Conservation (phyloP, 2,888 invertebrate species). For the Drosophila macrospina region DNA sequence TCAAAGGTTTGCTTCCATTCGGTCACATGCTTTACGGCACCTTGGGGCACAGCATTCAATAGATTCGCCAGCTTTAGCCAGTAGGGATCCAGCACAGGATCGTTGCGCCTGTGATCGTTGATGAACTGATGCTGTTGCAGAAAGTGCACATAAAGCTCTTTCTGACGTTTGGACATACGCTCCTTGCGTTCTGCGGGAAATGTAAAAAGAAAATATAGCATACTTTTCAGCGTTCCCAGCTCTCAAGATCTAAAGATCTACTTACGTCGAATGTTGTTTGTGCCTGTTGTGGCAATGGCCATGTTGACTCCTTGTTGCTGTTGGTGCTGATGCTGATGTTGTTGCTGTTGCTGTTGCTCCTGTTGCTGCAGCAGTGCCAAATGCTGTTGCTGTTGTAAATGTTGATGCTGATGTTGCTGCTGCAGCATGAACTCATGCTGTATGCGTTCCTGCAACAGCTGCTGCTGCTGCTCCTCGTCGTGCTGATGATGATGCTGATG, state of each 20-base stretch:
- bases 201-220: slow-evolving; percentile 1
- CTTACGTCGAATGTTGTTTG: slow-evolving; percentile 81
- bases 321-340: slow-evolving; percentile 60
- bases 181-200: slow-evolving; percentile 77
- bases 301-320: slow-evolving; percentile 66
- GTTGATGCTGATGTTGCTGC: slow-evolving; percentile 81
- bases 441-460: slow-evolving; percentile 68
- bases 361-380: slow-evolving; percentile 75
- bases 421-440: slow-evolving; percentile 79
- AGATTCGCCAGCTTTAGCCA: slow-evolving; percentile 82
- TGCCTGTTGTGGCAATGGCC: slow-evolving; percentile 65
- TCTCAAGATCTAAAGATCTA: slow-evolving; percentile 23
- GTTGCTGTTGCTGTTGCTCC: slow-evolving; percentile 62
- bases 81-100: slow-evolving; percentile 80
- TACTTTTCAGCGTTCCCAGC: slow-evolving; percentile 4
- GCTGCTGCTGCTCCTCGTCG: slow-evolving; percentile 66
- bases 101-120: slow-evolving; percentile 81
- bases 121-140: slow-evolving; percentile 82
- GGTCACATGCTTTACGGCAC: slow-evolving; percentile 80
- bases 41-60: slow-evolving; percentile 81
- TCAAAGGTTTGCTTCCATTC: slow-evolving; percentile 83
- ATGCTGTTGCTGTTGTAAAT: slow-evolving; percentile 75
- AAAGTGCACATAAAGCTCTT: slow-evolving; percentile 82
- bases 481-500: slow-evolving; percentile 62
- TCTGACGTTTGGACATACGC: slow-evolving; percentile 83